Conservation (phyloP, 1,140 invertebrate genomes). For the Batillaria attramentaria region DNA sequence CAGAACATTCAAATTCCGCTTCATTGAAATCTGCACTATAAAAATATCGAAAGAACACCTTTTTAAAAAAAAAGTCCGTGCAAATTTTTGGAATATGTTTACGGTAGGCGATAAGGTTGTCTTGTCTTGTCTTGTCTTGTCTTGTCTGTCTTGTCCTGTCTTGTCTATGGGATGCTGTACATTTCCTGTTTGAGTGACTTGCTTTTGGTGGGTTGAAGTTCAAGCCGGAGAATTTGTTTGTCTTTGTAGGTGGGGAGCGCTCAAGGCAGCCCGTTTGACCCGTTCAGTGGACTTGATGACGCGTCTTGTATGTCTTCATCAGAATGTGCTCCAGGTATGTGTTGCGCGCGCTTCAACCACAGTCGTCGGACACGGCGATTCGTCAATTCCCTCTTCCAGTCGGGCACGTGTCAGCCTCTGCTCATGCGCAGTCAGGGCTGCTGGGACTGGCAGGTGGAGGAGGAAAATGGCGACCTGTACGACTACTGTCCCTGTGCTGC, state of each 20-base stretch:
- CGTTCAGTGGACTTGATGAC: not conserved
- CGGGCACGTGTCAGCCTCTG: not conserved
- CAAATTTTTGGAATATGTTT: too few relatives aligned
- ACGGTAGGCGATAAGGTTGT: too few relatives aligned
- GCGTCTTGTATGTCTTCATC: not conserved
- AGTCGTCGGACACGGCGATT: not conserved
- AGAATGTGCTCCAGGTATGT: not conserved
- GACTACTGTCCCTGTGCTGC: not conserved
- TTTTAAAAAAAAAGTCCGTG: too few relatives aligned
- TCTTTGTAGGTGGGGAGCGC: too few relatives aligned
- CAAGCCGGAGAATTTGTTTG: too few relatives aligned
- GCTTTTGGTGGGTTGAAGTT: not conserved
- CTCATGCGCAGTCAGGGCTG: not conserved
- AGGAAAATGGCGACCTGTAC: not conserved
- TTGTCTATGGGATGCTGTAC: not conserved
- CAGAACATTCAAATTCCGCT: too few relatives aligned
- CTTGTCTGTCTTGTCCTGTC: too few relatives aligned
- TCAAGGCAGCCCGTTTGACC: too few relatives aligned
- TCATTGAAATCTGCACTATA: too few relatives aligned
- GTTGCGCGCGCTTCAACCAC: not conserved
- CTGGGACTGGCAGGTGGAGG: not conserved
- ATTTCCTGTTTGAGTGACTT: not conserved
- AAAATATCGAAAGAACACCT: too few relatives aligned
- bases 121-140: too few relatives aligned
- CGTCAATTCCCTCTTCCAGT: not conserved